Percentiles rank a stretch among this genome's conserved stretches.
Conservation (phyloP, 2,113 vertebrate genomes). For the Mixornis gularis region DNA sequence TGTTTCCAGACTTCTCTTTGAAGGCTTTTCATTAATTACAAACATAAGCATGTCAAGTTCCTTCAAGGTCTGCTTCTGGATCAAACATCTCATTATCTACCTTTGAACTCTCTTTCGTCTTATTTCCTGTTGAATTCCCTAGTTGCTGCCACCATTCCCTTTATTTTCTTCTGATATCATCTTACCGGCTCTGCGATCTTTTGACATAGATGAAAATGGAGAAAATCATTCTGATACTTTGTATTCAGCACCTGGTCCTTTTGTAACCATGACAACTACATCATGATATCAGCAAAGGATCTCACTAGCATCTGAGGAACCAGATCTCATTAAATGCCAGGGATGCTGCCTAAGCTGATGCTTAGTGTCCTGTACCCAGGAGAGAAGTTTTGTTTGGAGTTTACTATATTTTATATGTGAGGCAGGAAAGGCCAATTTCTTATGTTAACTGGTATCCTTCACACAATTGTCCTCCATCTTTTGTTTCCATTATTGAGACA, state of each 20-base stretch:
- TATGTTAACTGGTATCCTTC: background rate
- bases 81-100: background rate
- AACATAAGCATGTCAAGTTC: background rate
- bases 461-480: background rate
- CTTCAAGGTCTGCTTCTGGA: background rate
- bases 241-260: slow-evolving; percentile 19
- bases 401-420: background rate
- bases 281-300: slow-evolving; percentile 11
- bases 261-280: slow-evolving; percentile 51
- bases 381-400: background rate
- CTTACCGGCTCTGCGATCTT: background rate
- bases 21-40: background rate
- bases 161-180: background rate
- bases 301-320: background rate
- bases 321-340: background rate
- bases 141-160: background rate
- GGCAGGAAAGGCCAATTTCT: background rate
- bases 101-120: background rate
- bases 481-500: background rate
- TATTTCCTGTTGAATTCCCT: background rate
- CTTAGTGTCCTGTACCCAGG: background rate
- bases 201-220: background rate
- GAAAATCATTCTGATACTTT: background rate
- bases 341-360: background rate
- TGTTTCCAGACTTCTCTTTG: background rate